Evolutionary conservation across 1,140 invertebrate genomes (phyloP).

Genomic region (Myzus persicae): DNA sequence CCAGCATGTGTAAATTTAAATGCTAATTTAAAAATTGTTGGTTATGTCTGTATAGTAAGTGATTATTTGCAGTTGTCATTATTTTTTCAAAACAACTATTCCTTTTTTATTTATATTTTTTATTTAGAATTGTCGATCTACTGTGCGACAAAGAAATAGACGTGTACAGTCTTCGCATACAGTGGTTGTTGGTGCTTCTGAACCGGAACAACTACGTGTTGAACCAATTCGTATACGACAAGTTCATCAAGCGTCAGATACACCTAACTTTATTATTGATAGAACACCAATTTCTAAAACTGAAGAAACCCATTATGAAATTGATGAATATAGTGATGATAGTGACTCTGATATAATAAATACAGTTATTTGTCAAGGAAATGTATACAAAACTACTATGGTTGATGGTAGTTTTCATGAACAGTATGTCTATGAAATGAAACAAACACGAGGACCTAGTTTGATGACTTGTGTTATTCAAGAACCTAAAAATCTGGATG

Average conservation of each 20-base stretch:
- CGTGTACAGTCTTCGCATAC: conserved; percentile 27
- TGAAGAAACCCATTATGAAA: neutral
- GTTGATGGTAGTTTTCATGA: conserved; percentile 33
- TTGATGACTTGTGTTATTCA: conserved; percentile 54
- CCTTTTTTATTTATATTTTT: neutral
- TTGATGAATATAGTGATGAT: neutral
- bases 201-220: conserved; percentile 44
- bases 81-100: neutral
- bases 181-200: conserved; percentile 30
- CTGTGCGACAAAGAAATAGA: conserved; percentile 29
- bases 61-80: neutral
- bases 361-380: conserved; percentile 49
- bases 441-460: conserved; percentile 56
- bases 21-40: conserved; percentile 54
- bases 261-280: conserved; percentile 49
- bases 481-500: conserved; percentile 44
- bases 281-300: conserved; percentile 34
- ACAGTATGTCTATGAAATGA: conserved; percentile 58
- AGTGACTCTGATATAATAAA: neutral
- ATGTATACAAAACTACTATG: conserved; percentile 20
- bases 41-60: conserved; percentile 53
- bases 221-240: conserved; percentile 54
- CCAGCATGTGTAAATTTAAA: conserved; percentile 56
- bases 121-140: conserved; percentile 47
- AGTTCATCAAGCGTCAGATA: conserved; percentile 34